phyloP scores from a whole-genome alignment of 1,140 invertebrate species.

The Drosophila nigromelanica region DNA sequence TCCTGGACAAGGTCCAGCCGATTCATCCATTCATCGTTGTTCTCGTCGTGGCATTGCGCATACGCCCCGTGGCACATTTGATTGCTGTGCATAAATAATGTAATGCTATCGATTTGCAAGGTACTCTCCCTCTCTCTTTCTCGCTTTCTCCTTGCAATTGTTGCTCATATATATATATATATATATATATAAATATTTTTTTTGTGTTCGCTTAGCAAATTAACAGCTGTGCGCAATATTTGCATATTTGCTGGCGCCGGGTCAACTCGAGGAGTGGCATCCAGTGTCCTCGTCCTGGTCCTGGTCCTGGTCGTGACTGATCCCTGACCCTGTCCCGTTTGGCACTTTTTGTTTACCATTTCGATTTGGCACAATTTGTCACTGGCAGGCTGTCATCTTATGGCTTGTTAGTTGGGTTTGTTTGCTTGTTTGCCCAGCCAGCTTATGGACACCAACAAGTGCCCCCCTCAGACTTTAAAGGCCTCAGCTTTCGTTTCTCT shows the following conservation, averaged over 20 bases:
- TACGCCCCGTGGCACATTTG: slow-evolving; percentile 76
- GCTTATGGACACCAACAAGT: slow-evolving; percentile 81
- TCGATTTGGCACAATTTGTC: slow-evolving; percentile 81
- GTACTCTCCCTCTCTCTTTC: not conserved
- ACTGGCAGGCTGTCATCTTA: slow-evolving; percentile 80
- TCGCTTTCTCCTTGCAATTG: slow-evolving; percentile 39
- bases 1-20: slow-evolving; percentile 21
- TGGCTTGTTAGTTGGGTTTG: slow-evolving; percentile 80
- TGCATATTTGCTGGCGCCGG: slow-evolving; percentile 66
- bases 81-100: slow-evolving; percentile 76
- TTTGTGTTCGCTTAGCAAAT: slow-evolving; percentile 61
- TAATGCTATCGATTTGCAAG: slow-evolving; percentile 50
- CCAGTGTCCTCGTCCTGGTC: too few relatives aligned
- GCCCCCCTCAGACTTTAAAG: slow-evolving; percentile 44
- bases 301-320: not conserved
- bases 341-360: slow-evolving; percentile 73
- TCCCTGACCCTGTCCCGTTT: not conserved
- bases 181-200: slow-evolving; percentile 27
- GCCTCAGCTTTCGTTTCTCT: slow-evolving; percentile 26
- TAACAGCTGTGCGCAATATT: slow-evolving; percentile 73
- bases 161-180: slow-evolving; percentile 53
- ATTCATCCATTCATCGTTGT: slow-evolving; percentile 2
- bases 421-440: slow-evolving; percentile 77
- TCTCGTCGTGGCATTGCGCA: slow-evolving; percentile 47
- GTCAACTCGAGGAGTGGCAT: not conserved